A percentile compares a stretch with the other conserved stretches of the same genome.
Evolutionary conservation across 2,113 vertebrate species (phyloP).

Genomic region (Daboia siamensis): DNA sequence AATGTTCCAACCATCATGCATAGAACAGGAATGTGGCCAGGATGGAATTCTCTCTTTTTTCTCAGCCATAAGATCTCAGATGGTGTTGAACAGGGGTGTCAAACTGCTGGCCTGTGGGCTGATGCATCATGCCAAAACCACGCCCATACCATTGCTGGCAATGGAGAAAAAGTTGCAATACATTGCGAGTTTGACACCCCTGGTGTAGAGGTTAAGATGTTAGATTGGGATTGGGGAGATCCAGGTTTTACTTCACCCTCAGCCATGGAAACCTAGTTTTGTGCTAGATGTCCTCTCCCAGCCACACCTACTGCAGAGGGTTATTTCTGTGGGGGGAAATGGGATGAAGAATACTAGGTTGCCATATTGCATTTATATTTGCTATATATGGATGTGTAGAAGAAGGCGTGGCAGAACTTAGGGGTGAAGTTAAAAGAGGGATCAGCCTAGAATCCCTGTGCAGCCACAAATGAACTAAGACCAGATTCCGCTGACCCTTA

Average conservation of each 20-base stretch:
- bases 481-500: background rate
- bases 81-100: background rate
- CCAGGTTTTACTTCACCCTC: background rate
- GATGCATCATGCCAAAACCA: too few relatives aligned
- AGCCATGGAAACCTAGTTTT: background rate
- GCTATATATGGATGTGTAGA: background rate
- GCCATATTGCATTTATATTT: background rate
- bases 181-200: too few relatives aligned
- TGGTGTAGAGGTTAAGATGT: background rate
- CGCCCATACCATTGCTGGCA: too few relatives aligned
- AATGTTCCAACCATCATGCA: background rate
- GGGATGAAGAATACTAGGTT: background rate
- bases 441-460: background rate
- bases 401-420: background rate
- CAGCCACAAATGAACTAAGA: background rate
- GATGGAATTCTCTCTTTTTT: too few relatives aligned
- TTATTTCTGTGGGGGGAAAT: background rate
- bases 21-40: background rate
- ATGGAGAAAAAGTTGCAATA: too few relatives aligned
- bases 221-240: background rate
- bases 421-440: background rate
- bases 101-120: too few relatives aligned
- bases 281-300: background rate
- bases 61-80: background rate
- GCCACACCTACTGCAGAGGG: background rate